A percentile compares a stretch with the other conserved stretches of the same genome.
Evolutionary conservation across 2,797 vertebrate species (phyloP).

Genomic region (Apogon hyalosoma): DNA sequence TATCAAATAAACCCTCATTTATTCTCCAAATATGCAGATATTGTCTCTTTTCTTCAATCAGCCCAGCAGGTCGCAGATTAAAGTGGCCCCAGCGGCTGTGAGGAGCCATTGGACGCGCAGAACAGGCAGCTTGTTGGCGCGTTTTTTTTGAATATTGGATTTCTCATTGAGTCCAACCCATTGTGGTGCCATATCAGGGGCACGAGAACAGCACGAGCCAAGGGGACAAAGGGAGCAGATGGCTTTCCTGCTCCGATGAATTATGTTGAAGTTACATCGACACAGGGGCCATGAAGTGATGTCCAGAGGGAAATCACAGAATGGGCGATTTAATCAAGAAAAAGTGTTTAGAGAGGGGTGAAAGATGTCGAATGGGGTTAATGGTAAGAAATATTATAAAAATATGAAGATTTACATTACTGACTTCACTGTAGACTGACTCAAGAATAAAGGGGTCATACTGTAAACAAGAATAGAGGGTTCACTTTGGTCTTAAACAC

Average conservation of each 20-base stretch:
- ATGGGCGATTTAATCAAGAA: constrained; percentile 20
- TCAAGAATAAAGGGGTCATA: too few relatives aligned
- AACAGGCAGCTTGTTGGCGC: constrained; percentile 55
- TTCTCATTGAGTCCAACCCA: constrained; percentile 43
- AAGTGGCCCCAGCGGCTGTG: neutral
- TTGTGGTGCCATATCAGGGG: constrained; percentile 73
- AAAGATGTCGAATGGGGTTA: neutral
- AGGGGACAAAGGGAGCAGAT: constrained; percentile 84
- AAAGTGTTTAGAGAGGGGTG: neutral
- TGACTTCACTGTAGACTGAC: too few relatives aligned
- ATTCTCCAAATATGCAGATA: neutral
- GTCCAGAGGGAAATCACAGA: constrained; percentile 48
- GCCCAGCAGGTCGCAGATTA: neutral
- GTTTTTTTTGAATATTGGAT: constrained; percentile 73
- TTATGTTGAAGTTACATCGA: constrained; percentile 62
- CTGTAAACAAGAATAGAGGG: too few relatives aligned
- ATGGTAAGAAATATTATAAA: neutral
- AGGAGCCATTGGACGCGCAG: constrained; percentile 18
- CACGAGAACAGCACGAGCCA: constrained; percentile 88
- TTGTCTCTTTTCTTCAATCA: neutral
- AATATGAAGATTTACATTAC: too few relatives aligned
- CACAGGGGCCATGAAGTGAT: constrained; percentile 59
- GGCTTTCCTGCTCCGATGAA: constrained; percentile 73
- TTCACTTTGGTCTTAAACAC: too few relatives aligned
- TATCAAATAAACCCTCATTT: too few relatives aligned